Percentiles rank a stretch among this genome's conserved stretches.
Evolutionary conservation across 2,113 vertebrate species (phyloP).

Genomic region (Microcebus ravelobensis): DNA sequence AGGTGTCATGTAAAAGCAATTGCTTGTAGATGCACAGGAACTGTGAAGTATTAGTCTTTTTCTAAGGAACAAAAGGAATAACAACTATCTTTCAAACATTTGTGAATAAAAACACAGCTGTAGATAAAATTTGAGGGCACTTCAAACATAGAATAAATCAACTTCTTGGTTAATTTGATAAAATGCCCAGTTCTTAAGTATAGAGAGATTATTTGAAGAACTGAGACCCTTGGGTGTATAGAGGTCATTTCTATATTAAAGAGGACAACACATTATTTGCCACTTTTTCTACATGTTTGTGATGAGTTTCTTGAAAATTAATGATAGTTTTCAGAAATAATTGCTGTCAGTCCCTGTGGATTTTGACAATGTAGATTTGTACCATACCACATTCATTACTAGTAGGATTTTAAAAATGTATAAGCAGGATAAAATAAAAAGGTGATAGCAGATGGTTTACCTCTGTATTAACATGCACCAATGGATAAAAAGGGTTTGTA

Average conservation of each 20-base stretch:
- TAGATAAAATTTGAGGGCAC: neutral
- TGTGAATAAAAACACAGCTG: neutral
- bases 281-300: neutral
- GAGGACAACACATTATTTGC: neutral
- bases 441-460: neutral
- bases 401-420: neutral
- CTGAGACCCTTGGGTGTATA: neutral
- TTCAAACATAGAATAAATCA: neutral
- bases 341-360: neutral
- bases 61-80: neutral
- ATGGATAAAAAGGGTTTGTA: neutral
- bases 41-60: neutral
- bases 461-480: neutral
- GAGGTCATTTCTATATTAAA: constrained; percentile 43
- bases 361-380: neutral
- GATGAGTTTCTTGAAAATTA: constrained; percentile 50
- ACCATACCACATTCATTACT: neutral
- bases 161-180: constrained; percentile 17
- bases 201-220: neutral
- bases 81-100: neutral
- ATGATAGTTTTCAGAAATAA: constrained; percentile 20
- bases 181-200: neutral
- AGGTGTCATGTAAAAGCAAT: neutral
- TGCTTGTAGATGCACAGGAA: neutral
- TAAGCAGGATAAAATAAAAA: neutral